A percentile compares a stretch with the other conserved stretches of the same genome.
Conservation (phyloP, 2,888 invertebrate genomes). For the Parthenolecanium corni region DNA sequence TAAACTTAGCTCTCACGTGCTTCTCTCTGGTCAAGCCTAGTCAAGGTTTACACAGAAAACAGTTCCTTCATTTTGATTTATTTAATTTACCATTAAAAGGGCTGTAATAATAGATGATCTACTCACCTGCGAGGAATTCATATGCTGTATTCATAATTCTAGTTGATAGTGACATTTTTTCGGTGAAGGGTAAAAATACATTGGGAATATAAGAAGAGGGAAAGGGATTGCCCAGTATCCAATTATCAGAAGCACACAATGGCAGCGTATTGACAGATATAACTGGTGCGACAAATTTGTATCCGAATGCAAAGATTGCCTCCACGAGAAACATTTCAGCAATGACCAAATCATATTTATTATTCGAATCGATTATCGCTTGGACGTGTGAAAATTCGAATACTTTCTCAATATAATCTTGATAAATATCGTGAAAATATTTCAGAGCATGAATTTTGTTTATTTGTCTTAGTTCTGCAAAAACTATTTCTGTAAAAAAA, state of each 20-base stretch:
- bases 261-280: conserved; percentile 13
- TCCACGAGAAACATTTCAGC: conserved; percentile 26
- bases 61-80: too few relatives aligned
- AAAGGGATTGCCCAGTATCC: conserved; percentile 24
- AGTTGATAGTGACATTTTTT: conserved; percentile 21
- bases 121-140: not conserved
- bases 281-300: conserved; percentile 24
- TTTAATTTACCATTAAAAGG: not conserved
- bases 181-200: conserved; percentile 4
- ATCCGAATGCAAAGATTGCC: conserved; percentile 13
- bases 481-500: not conserved
- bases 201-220: conserved; percentile 28
- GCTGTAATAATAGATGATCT: not conserved
- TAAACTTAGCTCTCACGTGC: too few relatives aligned
- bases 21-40: too few relatives aligned
- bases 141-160: conserved; percentile 17
- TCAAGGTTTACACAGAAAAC: too few relatives aligned
- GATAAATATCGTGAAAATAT: not conserved
- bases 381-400: conserved; percentile 10
- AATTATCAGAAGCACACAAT: conserved; percentile 15
- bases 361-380: conserved; percentile 10
- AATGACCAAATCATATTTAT: conserved; percentile 14
- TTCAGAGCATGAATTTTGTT: not conserved
- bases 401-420: not conserved
- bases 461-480: conserved; percentile 9